Conservation (phyloP, 2,113 vertebrate genomes). For the Myotis brandtii region DNA sequence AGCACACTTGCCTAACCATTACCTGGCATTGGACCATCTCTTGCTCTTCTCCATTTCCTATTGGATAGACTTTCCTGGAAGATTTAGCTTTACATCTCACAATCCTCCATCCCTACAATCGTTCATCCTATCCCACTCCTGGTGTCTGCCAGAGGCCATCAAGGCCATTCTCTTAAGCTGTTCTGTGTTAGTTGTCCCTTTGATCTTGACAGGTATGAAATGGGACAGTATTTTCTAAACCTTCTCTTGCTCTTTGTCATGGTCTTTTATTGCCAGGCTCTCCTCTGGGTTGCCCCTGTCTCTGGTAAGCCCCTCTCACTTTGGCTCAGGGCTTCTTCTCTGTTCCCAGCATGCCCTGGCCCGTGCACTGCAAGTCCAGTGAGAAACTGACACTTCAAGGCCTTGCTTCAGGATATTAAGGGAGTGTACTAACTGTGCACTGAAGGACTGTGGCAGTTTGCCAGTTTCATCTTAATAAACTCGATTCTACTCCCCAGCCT, state of each 20-base stretch:
- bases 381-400: conserved; percentile 56
- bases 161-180: not conserved
- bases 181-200: not conserved
- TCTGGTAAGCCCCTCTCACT: not conserved
- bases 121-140: not conserved
- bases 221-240: not conserved
- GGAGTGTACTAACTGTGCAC: conserved; percentile 20
- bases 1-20: not conserved
- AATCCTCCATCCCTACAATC: not conserved
- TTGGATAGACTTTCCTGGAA: not conserved
- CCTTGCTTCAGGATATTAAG: conserved; percentile 45
- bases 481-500: not conserved
- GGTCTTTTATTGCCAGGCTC: not conserved
- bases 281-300: not conserved
- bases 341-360: not conserved
- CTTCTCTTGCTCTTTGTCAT: not conserved
- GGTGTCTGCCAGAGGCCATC: not conserved
- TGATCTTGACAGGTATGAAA: conserved; percentile 3
- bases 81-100: not conserved
- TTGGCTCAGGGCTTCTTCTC: not conserved
- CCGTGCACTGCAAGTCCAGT: not conserved
- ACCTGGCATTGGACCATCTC: not conserved
- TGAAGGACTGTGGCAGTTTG: conserved; percentile 30
- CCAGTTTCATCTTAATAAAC: conserved; percentile 76
- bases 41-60: not conserved